Evolutionary conservation across 1,140 invertebrate species (phyloP).

Genomic region (Lerema accius): DNA sequence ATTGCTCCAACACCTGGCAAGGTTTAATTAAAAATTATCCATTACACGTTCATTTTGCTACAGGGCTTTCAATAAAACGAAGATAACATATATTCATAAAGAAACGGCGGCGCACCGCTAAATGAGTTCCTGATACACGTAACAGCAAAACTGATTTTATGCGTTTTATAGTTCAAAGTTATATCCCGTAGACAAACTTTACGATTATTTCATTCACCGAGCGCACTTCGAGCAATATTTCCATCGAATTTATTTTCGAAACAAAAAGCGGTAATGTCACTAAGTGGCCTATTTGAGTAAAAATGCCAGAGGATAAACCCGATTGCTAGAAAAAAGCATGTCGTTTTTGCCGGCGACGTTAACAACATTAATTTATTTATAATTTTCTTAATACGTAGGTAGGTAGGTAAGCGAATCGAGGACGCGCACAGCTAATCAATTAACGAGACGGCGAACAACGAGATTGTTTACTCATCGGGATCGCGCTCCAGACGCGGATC

Average conservation of each 20-base stretch:
- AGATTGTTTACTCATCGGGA: conserved; percentile 45
- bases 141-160: conserved; percentile 66
- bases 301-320: conserved; percentile 38
- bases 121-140: conserved; percentile 59
- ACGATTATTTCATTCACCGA: conserved; percentile 42
- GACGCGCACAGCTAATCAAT: conserved; percentile 44
- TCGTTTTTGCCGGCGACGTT: conserved; percentile 36
- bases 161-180: conserved; percentile 60
- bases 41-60: conserved; percentile 54
- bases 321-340: conserved; percentile 31
- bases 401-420: conserved; percentile 42
- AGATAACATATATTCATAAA: conserved; percentile 56
- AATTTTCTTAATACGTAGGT: conserved; percentile 38
- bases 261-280: background rate
- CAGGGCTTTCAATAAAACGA: conserved; percentile 56
- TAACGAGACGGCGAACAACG: conserved; percentile 46
- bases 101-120: conserved; percentile 44
- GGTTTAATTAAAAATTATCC: conserved; percentile 68
- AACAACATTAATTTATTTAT: conserved; percentile 43
- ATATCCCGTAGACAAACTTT: conserved; percentile 50
- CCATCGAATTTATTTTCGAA: conserved; percentile 17
- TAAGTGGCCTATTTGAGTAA: conserved; percentile 32
- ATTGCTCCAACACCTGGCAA: conserved; percentile 61
- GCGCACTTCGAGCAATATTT: background rate
- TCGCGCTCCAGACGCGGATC: conserved; percentile 41